Percentiles rank a stretch among this genome's conserved stretches.
phyloP scores from a whole-genome alignment of 2,113 vertebrate genomes.

The Rissa tridactyla region DNA sequence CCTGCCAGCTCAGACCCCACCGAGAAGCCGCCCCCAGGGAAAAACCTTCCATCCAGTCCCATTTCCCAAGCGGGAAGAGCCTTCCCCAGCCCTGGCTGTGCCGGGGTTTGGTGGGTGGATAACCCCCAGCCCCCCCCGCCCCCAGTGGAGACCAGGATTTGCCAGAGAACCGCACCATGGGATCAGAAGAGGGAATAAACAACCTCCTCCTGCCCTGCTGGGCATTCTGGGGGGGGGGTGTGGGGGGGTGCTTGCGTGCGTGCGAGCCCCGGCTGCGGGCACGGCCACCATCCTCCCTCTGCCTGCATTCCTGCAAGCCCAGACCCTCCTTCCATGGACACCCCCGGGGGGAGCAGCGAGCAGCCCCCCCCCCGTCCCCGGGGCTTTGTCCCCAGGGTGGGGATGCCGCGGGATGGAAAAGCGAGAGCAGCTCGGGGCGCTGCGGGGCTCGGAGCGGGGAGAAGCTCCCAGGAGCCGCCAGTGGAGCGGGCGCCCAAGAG shows the following conservation, averaged over 20 bases:
- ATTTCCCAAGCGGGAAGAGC: background rate
- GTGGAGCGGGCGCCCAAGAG: accelerated
- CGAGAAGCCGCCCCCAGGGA: background rate
- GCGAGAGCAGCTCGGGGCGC: background rate
- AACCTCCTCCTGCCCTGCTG: background rate
- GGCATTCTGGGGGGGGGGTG: background rate
- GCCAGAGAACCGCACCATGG: background rate
- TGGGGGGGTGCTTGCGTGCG: background rate
- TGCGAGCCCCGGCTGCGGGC: accelerated
- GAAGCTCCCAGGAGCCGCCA: background rate
- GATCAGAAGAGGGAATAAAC: background rate
- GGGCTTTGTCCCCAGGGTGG: background rate
- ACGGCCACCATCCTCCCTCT: background rate
- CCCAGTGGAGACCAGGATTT: background rate
- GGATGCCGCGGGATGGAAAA: background rate
- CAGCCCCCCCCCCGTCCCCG: background rate
- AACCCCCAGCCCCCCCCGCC: background rate
- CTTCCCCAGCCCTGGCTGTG: background rate
- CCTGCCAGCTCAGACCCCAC: background rate
- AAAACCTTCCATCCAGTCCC: background rate
- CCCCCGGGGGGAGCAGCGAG: background rate
- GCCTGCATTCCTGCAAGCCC: background rate
- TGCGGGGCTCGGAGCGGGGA: background rate
- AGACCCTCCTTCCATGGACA: background rate
- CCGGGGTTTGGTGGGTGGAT: background rate